Evolutionary conservation across 2,888 invertebrate genomes (phyloP), one percentile per base, ranked within the genome.

Genomic region (Helleia helle): DNA sequence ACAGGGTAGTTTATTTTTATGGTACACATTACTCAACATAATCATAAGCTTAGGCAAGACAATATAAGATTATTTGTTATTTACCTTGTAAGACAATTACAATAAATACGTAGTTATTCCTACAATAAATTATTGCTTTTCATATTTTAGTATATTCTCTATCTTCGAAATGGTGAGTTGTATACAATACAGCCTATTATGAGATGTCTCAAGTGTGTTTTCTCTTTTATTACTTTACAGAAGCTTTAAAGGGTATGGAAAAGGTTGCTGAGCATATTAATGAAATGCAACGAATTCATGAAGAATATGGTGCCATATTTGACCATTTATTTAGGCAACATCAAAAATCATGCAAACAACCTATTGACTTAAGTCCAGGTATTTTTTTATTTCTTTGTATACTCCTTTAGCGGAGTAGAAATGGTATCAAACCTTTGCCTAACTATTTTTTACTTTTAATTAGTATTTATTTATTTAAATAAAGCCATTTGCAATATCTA

Each of bases 231-330:
- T 3, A 29, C 13, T 6, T 48, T 47, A 50, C 89, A 95, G 96
- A 97, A 89, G 96, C 97, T 54, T 88, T 97, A 42, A 95, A 96
- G 75, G 97, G 96, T 54, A 98, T 98, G 97, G 97, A 98, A 72
- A 96, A 97, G 79, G 98, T 98, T 56, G 98, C 98, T 34, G 97
- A 98, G 83, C 98, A 99, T 86, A 98, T 99, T 65, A 99, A 98
- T 85, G 97, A 98, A 87, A 98, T 98, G 97, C 98, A 98, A 88
- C 91, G 98, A 86, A 97, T 98, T 65, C 97, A 98, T 77, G 98
- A 99, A 87, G 99, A 99, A 85, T 98, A 98, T 83, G 99, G 99
- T 61, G 94, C 95, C 63, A 97, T 97, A 75, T 98, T 99, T 85
- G 97, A 98, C 87, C 97, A 97, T 73, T 89, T 98, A 58, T 96